Evolutionary conservation across 2,113 vertebrate species (phyloP).

Genomic region (Platycercus adscitus): DNA sequence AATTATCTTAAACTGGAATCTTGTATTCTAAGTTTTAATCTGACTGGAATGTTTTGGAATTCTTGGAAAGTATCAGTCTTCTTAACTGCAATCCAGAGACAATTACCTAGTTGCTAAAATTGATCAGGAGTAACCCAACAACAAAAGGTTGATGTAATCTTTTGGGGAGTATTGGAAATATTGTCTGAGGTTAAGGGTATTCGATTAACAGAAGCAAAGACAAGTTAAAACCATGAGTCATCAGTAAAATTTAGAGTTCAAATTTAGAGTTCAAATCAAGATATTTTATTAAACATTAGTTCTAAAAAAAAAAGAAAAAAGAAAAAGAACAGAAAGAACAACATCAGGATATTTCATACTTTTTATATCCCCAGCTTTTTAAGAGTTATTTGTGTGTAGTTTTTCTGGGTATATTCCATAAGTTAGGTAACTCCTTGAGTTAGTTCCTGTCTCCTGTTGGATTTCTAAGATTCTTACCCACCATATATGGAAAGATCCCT

Average conservation of each 20-base stretch:
- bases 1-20: neutral
- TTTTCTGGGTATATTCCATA: neutral
- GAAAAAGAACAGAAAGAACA: neutral
- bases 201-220: neutral
- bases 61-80: rapidly evolving
- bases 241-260: neutral
- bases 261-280: neutral
- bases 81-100: neutral
- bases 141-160: neutral
- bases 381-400: neutral
- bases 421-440: neutral
- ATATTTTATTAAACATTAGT: neutral
- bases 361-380: neutral
- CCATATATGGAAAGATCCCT: neutral
- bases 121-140: rapidly evolving
- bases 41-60: neutral
- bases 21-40: neutral
- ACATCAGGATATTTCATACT: neutral
- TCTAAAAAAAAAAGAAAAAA: neutral
- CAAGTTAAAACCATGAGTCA: neutral
- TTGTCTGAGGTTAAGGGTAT: neutral
- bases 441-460: neutral
- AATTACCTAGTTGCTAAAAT: neutral
- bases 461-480: neutral
- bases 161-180: neutral